Conservation (phyloP, 2,113 vertebrate genomes). For the Macrotus californicus region DNA sequence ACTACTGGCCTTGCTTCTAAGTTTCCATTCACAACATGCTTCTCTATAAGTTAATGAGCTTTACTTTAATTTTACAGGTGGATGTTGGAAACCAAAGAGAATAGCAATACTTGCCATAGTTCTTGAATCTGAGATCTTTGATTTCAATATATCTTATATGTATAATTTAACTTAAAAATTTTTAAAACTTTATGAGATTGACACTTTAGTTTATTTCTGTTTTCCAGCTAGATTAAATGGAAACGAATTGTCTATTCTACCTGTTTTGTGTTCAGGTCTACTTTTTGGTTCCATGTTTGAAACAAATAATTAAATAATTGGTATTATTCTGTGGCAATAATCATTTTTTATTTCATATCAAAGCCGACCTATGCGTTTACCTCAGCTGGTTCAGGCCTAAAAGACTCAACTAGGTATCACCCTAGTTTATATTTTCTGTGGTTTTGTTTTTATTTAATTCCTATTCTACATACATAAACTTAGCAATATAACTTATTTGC, state of each 20-base stretch:
- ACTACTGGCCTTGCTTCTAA: not conserved
- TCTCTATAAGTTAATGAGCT: not conserved
- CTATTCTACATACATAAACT: not conserved
- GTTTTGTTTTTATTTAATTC: slow-evolving; percentile 18
- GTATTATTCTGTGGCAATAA: not conserved
- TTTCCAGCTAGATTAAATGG: not conserved
- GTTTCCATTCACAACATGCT: not conserved
- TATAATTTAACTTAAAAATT: not conserved
- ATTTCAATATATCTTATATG: not conserved
- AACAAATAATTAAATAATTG: not conserved
- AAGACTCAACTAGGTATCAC: not conserved
- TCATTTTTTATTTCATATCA: not conserved
- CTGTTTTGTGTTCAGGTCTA: not conserved
- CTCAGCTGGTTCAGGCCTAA: not conserved
- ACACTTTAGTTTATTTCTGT: not conserved
- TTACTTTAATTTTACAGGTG: not conserved
- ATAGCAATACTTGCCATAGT: not conserved
- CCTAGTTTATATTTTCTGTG: not conserved
- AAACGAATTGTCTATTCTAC: not conserved
- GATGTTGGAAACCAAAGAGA: not conserved
- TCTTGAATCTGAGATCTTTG: not conserved
- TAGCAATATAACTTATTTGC: slow-evolving; percentile 4
- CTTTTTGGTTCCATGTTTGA: not conserved
- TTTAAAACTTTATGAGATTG: not conserved
- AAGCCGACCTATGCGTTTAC: not conserved